These are phyloP conservation scores for Rhabdornis inornatus DNA, from an alignment of 2,113 vertebrate genomes.

Conservation along the genomic window DNA sequence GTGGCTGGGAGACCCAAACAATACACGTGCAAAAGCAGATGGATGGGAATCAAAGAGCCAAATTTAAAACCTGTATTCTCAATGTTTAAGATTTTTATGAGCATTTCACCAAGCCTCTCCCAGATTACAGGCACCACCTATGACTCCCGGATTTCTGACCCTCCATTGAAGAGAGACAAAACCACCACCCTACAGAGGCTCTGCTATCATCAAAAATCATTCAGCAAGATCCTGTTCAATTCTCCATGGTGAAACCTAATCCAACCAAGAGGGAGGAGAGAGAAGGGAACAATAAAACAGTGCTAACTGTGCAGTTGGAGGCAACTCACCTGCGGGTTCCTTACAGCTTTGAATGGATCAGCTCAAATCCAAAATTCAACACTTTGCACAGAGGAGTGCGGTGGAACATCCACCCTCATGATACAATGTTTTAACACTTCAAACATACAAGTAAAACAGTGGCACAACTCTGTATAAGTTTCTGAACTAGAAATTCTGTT, in stretches of 20 bases:
- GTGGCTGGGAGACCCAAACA: background rate
- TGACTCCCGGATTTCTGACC: background rate
- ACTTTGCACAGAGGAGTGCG: background rate
- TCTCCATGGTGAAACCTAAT: background rate
- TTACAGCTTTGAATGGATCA: background rate
- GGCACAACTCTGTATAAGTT: background rate
- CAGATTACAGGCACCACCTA: background rate
- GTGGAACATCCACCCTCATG: background rate
- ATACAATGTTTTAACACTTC: background rate
- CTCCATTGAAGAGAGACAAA: background rate
- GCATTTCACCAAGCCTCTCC: background rate
- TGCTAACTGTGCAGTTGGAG: background rate
- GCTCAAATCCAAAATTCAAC: background rate
- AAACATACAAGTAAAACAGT: background rate
- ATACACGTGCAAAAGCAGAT: background rate
- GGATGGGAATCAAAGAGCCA: background rate
- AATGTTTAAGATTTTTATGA: background rate
- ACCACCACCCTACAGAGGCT: rapidly evolving
- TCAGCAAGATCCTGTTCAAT: no score
- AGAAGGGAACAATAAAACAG: background rate
- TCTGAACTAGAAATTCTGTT: background rate
- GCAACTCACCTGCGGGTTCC: background rate
- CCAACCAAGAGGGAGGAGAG: background rate
- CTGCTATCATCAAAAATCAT: background rate
- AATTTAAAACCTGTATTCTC: background rate